Base-by-base conservation (phyloP, 1,140 invertebrate genomes). In the Saccostrea echinata region DNA sequence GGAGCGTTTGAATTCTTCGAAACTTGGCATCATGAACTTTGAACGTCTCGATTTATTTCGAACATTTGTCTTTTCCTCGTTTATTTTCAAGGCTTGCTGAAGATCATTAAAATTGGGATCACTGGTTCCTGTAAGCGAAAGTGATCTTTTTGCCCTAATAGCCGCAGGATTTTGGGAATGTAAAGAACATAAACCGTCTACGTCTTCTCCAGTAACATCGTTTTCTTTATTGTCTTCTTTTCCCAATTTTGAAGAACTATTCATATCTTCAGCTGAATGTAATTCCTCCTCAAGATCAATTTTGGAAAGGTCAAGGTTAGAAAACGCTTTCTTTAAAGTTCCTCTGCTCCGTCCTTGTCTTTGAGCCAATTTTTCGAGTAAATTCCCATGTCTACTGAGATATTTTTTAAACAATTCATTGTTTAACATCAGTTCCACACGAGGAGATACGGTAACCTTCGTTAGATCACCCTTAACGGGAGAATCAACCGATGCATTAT, bases 331-430 rank as follows among this genome's bases (percentile, higher is more conserved):
- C 35, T 87, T 87, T 33, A 89, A 35, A 33, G 86, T 86, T 21
- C 68, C 57, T 21, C 84, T 84, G 24, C 57, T 81, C n/a, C 83
- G 9, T 43, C 88, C 88, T 24, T 87, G 88, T 24, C 64, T 61
- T 57, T 87, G 52, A n/a, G 84, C 87, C 27, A 89, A 82, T 27
- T 83, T 87, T 13, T 89, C 88, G 2, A 89, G 51, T n/a, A 89
- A 71, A 83, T 87, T 64, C 18, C 86, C 86, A 71, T 89, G 83
- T 57, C 84, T 87, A 35, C 57, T 68, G 16, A 89, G 83, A 85
- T 89, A 87, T 52, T 89, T 89, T 43, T 89, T 85, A 33, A 89
- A 89, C 12, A 89, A 16, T 16, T 89, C 86, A 76, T 84, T 89
- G 30, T 84, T 89, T 6, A 89, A 53, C 84, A 89, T 87, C 8